These are phyloP conservation scores for Brachyistius frenatus DNA, from an alignment of 2,113 vertebrate species.

Conservation along the genomic window DNA sequence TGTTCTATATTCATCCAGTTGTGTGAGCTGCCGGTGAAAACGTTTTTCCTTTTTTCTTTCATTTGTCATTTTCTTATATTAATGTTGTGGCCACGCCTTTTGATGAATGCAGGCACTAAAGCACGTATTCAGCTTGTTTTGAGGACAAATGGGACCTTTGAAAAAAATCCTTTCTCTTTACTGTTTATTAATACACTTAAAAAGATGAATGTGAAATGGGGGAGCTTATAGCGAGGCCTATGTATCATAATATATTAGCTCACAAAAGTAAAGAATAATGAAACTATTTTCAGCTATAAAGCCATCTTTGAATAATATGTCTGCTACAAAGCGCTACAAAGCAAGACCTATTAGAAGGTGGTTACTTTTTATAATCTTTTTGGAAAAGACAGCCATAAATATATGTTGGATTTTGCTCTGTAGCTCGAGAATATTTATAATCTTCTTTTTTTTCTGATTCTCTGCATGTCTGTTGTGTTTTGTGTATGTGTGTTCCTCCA, in stretches of 20 bases:
- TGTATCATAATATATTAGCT: constrained; percentile 81
- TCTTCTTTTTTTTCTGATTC: constrained; percentile 11
- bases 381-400: constrained; percentile 79
- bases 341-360: constrained; percentile 83
- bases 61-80: constrained; percentile 78
- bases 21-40: constrained; percentile 53
- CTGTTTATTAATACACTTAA: constrained; percentile 86
- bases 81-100: constrained; percentile 72
- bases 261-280: constrained; percentile 84
- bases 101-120: constrained; percentile 84
- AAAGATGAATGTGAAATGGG: constrained; percentile 85
- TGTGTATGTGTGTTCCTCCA: background rate
- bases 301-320: constrained; percentile 82
- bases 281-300: constrained; percentile 84
- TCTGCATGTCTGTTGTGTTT: constrained; percentile 21
- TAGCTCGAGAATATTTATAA: constrained; percentile 17
- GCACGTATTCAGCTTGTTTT: constrained; percentile 82
- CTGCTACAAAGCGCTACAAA: constrained; percentile 82
- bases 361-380: constrained; percentile 83
- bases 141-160: constrained; percentile 83
- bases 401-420: constrained; percentile 60
- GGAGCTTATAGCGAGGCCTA: constrained; percentile 62
- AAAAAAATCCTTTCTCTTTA: constrained; percentile 82
- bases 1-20: constrained; percentile 72
- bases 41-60: constrained; percentile 27